Percentiles rank a stretch among this genome's conserved stretches.
phyloP scores from a whole-genome alignment of 2,113 vertebrate genomes.

The Plecturocebus donacophilus region DNA sequence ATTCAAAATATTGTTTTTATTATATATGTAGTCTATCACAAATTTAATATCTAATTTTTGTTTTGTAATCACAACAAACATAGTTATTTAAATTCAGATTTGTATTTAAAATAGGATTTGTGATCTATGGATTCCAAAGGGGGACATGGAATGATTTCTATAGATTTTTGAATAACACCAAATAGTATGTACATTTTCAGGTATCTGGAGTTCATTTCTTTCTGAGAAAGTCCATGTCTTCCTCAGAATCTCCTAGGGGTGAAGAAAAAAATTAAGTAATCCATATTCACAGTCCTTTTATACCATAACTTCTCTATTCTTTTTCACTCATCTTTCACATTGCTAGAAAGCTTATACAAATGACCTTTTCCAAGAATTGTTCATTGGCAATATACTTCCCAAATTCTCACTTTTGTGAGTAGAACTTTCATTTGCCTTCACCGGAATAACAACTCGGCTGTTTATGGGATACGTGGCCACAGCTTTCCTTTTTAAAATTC shows the following conservation, averaged over 20 bases:
- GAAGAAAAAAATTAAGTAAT: not conserved
- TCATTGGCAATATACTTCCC: not conserved
- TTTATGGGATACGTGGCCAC: not conserved
- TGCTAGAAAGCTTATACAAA: not conserved
- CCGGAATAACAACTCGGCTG: not conserved
- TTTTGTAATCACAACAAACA: not conserved
- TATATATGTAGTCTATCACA: not conserved
- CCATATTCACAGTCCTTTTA: not conserved
- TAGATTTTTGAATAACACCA: not conserved
- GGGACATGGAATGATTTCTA: not conserved
- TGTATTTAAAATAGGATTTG: not conserved
- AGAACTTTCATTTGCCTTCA: not conserved
- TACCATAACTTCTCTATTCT: not conserved
- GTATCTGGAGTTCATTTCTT: not conserved
- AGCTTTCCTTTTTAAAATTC: not conserved
- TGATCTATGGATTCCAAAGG: not conserved
- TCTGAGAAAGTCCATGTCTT: not conserved
- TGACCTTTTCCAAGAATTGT: not conserved
- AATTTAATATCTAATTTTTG: conserved; percentile 34
- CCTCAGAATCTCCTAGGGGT: not conserved
- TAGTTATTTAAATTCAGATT: conserved; percentile 3
- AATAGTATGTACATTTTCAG: not conserved
- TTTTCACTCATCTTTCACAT: not conserved
- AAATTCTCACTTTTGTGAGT: not conserved
- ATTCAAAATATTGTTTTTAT: conserved; percentile 10